phyloP scores from a whole-genome alignment of 2,113 vertebrate species.

The Myocastor coypus region DNA sequence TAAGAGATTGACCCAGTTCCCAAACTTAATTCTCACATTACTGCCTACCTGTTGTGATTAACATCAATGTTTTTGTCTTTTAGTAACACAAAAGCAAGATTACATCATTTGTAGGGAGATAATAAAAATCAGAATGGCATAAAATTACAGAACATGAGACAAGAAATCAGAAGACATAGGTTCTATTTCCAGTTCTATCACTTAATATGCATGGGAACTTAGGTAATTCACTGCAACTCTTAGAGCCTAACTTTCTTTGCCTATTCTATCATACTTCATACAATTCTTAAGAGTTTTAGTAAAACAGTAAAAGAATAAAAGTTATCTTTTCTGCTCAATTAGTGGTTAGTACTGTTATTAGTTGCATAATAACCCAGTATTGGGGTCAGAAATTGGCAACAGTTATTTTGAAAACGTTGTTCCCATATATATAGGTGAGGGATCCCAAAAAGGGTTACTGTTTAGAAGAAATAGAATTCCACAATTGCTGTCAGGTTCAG shows the following conservation, averaged over 20 bases:
- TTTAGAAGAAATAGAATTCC: constrained; percentile 39
- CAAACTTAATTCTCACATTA: constrained; percentile 55
- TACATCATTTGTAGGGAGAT: constrained; percentile 52
- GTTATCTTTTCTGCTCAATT: not conserved
- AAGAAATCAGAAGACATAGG: constrained; percentile 38
- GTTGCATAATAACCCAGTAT: not conserved
- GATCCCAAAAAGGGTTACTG: not conserved
- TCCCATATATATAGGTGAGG: not conserved
- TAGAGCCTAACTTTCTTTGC: constrained; percentile 11
- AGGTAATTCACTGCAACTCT: constrained; percentile 19
- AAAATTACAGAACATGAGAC: constrained; percentile 51
- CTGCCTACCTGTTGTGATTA: constrained; percentile 1
- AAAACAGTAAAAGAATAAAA: constrained; percentile 11
- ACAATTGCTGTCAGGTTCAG: not conserved
- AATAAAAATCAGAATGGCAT: constrained; percentile 41
- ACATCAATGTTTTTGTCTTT: not conserved
- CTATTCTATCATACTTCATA: constrained; percentile 19
- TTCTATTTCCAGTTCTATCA: constrained; percentile 16
- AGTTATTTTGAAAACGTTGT: constrained; percentile 37
- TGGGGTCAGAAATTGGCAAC: not conserved
- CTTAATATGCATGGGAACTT: constrained; percentile 32
- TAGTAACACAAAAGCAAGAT: constrained; percentile 53
- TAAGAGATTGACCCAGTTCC: constrained; percentile 46
- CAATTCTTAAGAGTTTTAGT: constrained; percentile 48
- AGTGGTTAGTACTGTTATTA: not conserved